A percentile compares a stretch with the other conserved stretches of the same genome.
phyloP scores from a whole-genome alignment of 2,113 vertebrate genomes.

The Zingel zingel region DNA sequence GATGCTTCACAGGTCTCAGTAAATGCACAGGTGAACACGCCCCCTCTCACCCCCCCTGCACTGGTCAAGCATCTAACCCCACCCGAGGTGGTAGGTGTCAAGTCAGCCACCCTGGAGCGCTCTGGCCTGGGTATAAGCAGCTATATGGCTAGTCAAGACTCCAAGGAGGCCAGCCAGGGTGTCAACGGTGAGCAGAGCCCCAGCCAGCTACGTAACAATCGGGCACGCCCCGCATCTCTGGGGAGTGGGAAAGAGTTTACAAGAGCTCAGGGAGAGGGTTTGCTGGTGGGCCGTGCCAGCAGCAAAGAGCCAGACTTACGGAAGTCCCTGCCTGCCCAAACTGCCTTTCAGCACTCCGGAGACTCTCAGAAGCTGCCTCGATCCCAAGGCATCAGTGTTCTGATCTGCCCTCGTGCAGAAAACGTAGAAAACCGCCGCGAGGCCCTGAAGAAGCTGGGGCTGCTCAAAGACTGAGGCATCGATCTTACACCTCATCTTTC shows the following conservation, averaged over 20 bases:
- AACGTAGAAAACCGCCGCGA: slow-evolving; percentile 84
- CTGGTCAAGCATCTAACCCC: slow-evolving; percentile 37
- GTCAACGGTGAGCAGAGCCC: slow-evolving; percentile 51
- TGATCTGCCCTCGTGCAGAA: slow-evolving; percentile 87
- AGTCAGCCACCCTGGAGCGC: slow-evolving; percentile 89
- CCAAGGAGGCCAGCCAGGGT: slow-evolving; percentile 50
- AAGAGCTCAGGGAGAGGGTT: slow-evolving; percentile 35
- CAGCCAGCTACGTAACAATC: slow-evolving; percentile 74
- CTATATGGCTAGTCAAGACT: slow-evolving; percentile 40
- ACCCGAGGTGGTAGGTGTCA: slow-evolving; percentile 69
- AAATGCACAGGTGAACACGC: neutral
- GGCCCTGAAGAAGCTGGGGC: slow-evolving; percentile 92
- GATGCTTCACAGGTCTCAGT: neutral
- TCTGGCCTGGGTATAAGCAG: slow-evolving; percentile 83
- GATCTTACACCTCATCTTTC: neutral
- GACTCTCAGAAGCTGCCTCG: slow-evolving; percentile 80
- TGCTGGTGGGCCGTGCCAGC: neutral
- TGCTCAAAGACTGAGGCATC: slow-evolving; percentile 87
- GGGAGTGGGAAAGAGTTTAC: slow-evolving; percentile 85
- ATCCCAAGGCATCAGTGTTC: slow-evolving; percentile 88
- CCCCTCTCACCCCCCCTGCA: slow-evolving; percentile 17
- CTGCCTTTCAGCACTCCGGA: slow-evolving; percentile 41
- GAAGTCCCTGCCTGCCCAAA: slow-evolving; percentile 26
- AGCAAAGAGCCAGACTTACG: slow-evolving; percentile 59
- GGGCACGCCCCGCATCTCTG: slow-evolving; percentile 84